phyloP scores from a whole-genome alignment of 2,113 vertebrate species.

The Aptenodytes patagonicus region DNA sequence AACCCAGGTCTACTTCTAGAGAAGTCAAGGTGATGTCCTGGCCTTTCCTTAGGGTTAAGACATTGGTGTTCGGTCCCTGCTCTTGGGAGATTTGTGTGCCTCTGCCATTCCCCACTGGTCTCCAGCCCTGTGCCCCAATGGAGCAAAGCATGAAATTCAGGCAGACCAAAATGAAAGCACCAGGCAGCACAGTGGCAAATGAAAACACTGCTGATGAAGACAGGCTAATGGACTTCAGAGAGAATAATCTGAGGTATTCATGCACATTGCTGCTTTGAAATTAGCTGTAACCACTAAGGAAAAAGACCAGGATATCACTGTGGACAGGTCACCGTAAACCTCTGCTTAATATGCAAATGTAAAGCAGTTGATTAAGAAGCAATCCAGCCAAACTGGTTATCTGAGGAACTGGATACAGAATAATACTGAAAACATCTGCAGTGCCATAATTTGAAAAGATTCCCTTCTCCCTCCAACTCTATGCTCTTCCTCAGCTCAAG shows the following conservation, averaged over 20 bases:
- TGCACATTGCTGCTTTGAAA: not conserved
- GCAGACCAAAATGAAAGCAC: not conserved
- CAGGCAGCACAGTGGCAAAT: not conserved
- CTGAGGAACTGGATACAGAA: not conserved
- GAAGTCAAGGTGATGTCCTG: not conserved
- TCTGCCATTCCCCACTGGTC: not conserved
- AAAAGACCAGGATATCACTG: not conserved
- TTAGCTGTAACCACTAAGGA: not conserved
- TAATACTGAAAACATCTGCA: not conserved
- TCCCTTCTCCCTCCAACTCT: not conserved
- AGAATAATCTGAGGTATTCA: not conserved
- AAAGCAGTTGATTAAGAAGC: rapidly evolving
- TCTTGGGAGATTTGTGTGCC: not conserved
- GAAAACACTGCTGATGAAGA: not conserved
- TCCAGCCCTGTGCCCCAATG: not conserved
- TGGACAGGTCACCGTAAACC: not conserved
- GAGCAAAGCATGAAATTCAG: not conserved
- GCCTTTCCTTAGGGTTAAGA: not conserved
- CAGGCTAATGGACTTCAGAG: not conserved
- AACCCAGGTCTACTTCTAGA: not conserved
- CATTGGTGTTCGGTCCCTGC: not conserved
- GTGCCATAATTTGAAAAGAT: not conserved
- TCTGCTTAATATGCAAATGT: not conserved
- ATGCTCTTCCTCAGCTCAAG: not conserved
- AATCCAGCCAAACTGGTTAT: not conserved